Base-by-base conservation (phyloP, 2,888 invertebrate species). In the Kryphioiulus occultus region DNA sequence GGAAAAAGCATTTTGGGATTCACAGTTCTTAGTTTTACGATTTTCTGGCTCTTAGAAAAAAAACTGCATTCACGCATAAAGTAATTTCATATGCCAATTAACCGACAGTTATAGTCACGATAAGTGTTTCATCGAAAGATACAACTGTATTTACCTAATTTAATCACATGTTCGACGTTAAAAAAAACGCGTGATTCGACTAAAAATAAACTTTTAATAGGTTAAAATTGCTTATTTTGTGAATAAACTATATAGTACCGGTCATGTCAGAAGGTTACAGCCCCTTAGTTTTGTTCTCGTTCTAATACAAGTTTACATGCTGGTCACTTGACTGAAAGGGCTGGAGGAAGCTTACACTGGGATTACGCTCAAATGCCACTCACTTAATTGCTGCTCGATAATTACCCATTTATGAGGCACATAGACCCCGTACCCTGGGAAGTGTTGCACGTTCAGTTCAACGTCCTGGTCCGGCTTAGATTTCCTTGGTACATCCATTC, bases 321-420 rank as follows among this genome's bases (percentile, higher is more conserved):
- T 4, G 15, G 15, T 17, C 30, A 4, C 78, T 78, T 15, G 17
- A 15, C 30, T 78, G 30, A 30, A 78, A 78, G 12, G 78, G 17
- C 17, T 15, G 12, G 30, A 30, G 12, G 30, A 30, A 78, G 78
- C 78, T 78, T 78, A 78, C 30, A 78, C 17, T 78, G 17, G 30
- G n/a, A 30, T 78, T 78, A 5, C 30, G 7, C 17, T 30, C 30
- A 78, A 78, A 78, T 78, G 78, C 30, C 30, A 30, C 30, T 78
- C 78, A 78, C 30, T 78, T 78, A 78, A 78, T 78, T 78, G 30
- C 78, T 78, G 30, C 78, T 78, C 78, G 30, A 30, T 78, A 78
- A 78, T 78, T 78, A 78, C 30, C 78, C 78, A 78, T 78, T 78
- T 78, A 30, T 17, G 78, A 26, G 78, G 78, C 78, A 15, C 78